These are phyloP conservation scores for Lamellibrachia luymesi DNA, from an alignment of 1,140 invertebrate genomes.

Conservation along the genomic window DNA sequence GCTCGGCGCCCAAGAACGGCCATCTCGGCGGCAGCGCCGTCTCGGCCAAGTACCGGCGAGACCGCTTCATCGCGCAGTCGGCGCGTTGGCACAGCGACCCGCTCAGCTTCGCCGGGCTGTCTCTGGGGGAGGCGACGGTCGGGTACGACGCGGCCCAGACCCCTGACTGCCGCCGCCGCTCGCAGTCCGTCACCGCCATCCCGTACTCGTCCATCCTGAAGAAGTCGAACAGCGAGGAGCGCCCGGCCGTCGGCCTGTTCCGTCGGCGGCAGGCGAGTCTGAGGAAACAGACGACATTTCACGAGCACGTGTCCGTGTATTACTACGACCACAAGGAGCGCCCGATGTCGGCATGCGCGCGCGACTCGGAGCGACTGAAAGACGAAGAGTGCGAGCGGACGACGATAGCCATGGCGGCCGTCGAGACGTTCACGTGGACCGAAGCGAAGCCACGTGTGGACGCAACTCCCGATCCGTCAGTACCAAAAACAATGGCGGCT, in stretches of 20 bases:
- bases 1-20: not conserved
- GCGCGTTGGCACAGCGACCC: not conserved
- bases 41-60: not conserved
- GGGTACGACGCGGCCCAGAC: not conserved
- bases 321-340: slow-evolving; percentile 3
- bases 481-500: not conserved
- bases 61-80: not conserved
- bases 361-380: not conserved
- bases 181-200: not conserved
- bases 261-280: not conserved
- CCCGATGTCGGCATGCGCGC: not conserved
- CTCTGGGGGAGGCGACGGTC: not conserved
- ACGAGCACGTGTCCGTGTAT: not conserved
- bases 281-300: not conserved
- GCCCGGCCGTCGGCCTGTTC: not conserved
- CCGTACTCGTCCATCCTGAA: not conserved
- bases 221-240: not conserved
- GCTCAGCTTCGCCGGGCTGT: slow-evolving; percentile 6
- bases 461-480: not conserved
- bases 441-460: not conserved
- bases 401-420: not conserved
- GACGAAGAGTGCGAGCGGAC: not conserved
- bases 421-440: not conserved
- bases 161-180: not conserved
- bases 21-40: not conserved